phyloP scores from a whole-genome alignment of 2,888 invertebrate genomes.

The Belgica antarctica region DNA sequence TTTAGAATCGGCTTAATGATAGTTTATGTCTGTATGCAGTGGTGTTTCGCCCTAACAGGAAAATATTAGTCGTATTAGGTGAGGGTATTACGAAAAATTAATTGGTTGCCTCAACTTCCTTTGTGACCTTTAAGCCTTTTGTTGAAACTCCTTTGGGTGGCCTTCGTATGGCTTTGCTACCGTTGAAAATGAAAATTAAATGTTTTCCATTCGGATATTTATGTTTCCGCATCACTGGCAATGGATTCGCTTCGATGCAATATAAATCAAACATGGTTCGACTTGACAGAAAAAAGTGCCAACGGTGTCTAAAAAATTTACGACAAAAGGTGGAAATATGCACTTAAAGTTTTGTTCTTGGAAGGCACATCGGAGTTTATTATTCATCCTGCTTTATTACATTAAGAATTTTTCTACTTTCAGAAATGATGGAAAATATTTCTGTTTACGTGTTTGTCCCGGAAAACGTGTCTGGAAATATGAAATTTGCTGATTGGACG shows the following conservation, averaged over 20 bases:
- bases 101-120: constrained; percentile 28
- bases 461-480: constrained; percentile 41
- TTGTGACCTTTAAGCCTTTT: constrained; percentile 30
- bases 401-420: constrained; percentile 31
- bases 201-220: background rate
- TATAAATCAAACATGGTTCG: too few relatives aligned
- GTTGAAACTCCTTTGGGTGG: background rate
- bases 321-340: background rate
- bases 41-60: constrained; percentile 18
- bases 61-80: constrained; percentile 40
- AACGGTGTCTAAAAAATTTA: too few relatives aligned
- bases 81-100: constrained; percentile 30
- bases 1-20: constrained; percentile 36
- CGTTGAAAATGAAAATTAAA: constrained; percentile 13
- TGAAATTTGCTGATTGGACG: constrained; percentile 23
- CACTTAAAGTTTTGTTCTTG: too few relatives aligned
- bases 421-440: constrained; percentile 19
- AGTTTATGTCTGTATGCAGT: constrained; percentile 36
- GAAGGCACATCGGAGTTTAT: constrained; percentile 37
- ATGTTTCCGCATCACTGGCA: background rate
- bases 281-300: background rate
- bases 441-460: constrained; percentile 32
- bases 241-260: background rate
- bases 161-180: background rate
- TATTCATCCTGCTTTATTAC: constrained; percentile 39